These are phyloP conservation scores for Teleogryllus oceanicus DNA, from an alignment of 2,888 invertebrate species.

Conservation along the genomic window DNA sequence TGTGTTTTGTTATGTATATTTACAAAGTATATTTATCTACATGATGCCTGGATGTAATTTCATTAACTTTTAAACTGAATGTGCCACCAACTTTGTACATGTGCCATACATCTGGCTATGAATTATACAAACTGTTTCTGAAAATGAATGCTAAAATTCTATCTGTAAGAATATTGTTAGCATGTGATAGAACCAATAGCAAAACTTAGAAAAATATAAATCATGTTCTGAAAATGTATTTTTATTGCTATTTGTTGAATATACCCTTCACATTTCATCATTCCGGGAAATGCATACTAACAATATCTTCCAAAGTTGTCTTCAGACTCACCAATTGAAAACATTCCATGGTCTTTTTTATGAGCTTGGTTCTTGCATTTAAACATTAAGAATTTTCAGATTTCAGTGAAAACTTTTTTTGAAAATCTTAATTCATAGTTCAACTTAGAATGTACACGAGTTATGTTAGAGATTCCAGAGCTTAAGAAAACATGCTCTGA, in stretches of 20 bases:
- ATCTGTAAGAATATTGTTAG: slow-evolving; percentile 2
- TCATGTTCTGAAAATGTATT: background rate
- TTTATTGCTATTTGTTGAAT: background rate
- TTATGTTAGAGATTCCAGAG: no score
- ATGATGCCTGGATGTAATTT: background rate
- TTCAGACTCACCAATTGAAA: no score
- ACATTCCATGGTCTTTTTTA: no score
- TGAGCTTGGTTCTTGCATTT: no score
- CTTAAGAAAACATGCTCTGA: no score
- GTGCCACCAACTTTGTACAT: background rate
- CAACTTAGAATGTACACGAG: no score
- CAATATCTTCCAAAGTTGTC: no score
- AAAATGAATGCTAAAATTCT: background rate
- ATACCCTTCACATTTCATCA: no score
- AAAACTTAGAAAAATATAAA: slow-evolving; percentile 9
- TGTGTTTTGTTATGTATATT: background rate
- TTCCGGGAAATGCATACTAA: no score
- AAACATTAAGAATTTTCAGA: no score
- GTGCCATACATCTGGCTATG: background rate
- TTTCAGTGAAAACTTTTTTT: no score
- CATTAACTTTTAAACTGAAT: background rate
- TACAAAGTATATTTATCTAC: background rate
- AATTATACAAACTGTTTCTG: background rate
- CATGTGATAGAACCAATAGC: slow-evolving; percentile 7
- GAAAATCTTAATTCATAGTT: no score